Base-by-base conservation (phyloP, 2,797 vertebrate species). In the Eulemur coronatus region DNA sequence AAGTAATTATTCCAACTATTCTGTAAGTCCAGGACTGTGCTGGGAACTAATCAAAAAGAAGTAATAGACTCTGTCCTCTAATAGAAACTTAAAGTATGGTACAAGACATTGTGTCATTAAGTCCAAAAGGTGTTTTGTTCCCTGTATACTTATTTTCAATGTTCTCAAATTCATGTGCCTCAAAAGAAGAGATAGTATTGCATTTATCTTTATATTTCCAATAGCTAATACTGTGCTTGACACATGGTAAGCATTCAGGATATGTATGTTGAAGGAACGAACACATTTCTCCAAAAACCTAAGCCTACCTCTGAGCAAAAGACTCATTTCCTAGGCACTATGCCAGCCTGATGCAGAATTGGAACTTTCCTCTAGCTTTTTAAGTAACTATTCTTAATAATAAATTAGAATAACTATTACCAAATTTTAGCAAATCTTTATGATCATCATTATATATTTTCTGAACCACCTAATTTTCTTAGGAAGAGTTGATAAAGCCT, bases 381-480 rank as follows among this genome's bases (percentile, higher is more conserved):
- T 14, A 72, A 43, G 6, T 50, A 79, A 18, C 46, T 38, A 2
- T 33, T 82, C 7, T 57, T 79, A 55, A 59, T 15, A 84, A 81
- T 20, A 75, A 63, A 52, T 89, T 59, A 69, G 43, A 88, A 82
- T 30, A 79, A 59, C 41, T 67, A 20, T 84, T 87, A 41, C 9
- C 81, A 84, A 81, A 65, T 80, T 72, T 67, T 88, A 72, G 8
- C 24, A 95, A 52, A 63, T 35, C 38, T 82, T 88, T 11, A 5
- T 26, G 9, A 24, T 28, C 26, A 12, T 65, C 79, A 59, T 43
- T 43, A 35, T 84, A 95, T 75, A 75, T 82, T 82, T 84, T 59
- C 38, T 61, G 70, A 80, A 93, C 52, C n/a, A 50, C 9, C 30
- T 65, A 52, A 4, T 86, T 92, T 92, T 72, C 63, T 79, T 35